phyloP scores from a whole-genome alignment of 2,888 invertebrate species.

The Liopterus haemorrhoidalis region DNA sequence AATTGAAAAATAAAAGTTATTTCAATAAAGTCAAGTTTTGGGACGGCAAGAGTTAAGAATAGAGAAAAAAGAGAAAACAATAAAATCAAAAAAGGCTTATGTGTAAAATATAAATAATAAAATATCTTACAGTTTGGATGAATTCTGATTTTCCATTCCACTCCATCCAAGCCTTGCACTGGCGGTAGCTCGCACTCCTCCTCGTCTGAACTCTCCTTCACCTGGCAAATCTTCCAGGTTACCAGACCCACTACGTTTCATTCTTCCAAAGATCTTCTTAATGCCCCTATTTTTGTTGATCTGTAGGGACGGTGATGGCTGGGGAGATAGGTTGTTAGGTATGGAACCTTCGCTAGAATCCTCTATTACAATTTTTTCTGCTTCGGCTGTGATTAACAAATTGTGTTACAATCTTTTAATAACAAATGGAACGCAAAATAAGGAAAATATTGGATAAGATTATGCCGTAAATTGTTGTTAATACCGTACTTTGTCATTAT shows the following conservation, averaged over 20 bases:
- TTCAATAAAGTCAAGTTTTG: too few species aligned
- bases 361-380: constrained; percentile 52
- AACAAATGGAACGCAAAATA: too few species aligned
- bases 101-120: too few species aligned
- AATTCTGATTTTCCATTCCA: constrained; percentile 38
- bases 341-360: constrained; percentile 40
- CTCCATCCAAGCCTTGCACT: constrained; percentile 63
- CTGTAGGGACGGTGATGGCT: constrained; percentile 47
- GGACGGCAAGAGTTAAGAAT: too few species aligned
- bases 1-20: too few species aligned
- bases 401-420: too few species aligned
- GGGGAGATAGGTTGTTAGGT: constrained; percentile 42
- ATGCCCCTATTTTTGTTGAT: constrained; percentile 55
- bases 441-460: too few species aligned
- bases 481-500: too few species aligned
- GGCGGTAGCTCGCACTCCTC: constrained; percentile 68
- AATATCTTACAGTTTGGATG: too few species aligned
- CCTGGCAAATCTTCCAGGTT: constrained; percentile 59
- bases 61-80: too few species aligned
- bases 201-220: constrained; percentile 60
- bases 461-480: too few species aligned
- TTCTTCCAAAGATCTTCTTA: constrained; percentile 61
- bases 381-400: constrained; percentile 62
- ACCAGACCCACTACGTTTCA: constrained; percentile 64
- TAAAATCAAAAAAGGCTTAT: too few species aligned